Percentiles rank a stretch among this genome's conserved stretches.
These are phyloP conservation scores for Dicrostonyx torquatus DNA, from an alignment of 2,797 vertebrate species.

Conservation along the genomic window DNA sequence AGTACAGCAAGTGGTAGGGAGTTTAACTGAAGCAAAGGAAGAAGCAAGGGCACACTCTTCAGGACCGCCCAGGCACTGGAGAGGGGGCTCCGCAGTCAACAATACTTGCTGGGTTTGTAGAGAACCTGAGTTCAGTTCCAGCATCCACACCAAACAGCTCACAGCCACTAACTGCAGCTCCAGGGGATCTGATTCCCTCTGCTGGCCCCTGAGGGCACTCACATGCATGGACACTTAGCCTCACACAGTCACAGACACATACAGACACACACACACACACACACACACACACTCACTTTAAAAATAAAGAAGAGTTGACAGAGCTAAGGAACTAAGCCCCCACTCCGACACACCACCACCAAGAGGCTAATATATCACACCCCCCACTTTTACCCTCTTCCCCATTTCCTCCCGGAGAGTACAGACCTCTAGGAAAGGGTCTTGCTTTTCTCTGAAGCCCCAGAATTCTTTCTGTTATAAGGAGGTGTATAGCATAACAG, in stretches of 20 bases:
- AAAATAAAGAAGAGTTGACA: neutral
- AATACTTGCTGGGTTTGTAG: neutral
- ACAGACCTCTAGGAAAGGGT: neutral
- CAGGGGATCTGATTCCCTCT: neutral
- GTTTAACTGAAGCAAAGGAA: neutral
- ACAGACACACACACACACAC: neutral
- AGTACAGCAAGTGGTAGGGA: neutral
- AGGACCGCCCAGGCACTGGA: neutral
- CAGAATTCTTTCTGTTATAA: neutral
- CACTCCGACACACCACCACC: neutral
- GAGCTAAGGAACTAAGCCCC: neutral
- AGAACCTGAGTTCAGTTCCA: neutral
- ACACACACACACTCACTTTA: neutral
- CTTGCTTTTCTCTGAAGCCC: neutral
- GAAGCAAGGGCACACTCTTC: neutral
- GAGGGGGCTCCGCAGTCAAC: neutral
- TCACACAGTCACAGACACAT: neutral
- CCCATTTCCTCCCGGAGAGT: neutral
- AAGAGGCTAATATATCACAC: neutral
- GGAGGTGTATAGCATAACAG: neutral
- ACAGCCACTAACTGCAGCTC: neutral
- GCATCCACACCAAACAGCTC: neutral
- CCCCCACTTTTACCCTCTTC: neutral
- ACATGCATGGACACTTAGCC: neutral
- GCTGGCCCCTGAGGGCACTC: too few relatives aligned